A percentile compares a stretch with the other conserved stretches of the same genome.
Conservation (phyloP, 2,113 vertebrate genomes). For the Etia nguti region DNA sequence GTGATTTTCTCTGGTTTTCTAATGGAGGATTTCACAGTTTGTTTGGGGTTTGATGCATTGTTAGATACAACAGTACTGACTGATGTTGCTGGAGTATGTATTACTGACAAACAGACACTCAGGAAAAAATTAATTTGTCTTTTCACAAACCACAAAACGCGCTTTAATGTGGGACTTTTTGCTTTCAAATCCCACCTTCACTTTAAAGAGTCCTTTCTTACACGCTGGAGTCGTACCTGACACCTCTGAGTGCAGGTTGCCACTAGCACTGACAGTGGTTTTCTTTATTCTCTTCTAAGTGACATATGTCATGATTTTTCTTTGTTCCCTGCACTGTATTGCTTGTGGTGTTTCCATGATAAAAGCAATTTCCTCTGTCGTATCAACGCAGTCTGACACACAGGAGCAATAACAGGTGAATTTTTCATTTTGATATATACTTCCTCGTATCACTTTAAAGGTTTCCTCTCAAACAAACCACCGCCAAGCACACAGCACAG, state of each 20-base stretch:
- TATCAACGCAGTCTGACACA: conserved; percentile 8
- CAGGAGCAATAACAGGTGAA: background rate
- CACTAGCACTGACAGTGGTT: background rate
- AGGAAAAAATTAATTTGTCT: background rate
- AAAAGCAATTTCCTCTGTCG: conserved; percentile 16
- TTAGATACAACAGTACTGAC: background rate
- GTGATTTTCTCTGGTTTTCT: background rate
- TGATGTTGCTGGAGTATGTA: background rate
- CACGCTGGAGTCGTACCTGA: background rate
- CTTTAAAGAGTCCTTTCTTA: background rate
- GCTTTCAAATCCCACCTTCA: background rate
- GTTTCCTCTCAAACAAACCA: background rate
- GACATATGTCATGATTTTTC: background rate
- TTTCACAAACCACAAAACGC: background rate
- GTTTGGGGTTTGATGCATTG: background rate
- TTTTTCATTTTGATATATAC: background rate
- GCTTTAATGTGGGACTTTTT: background rate
- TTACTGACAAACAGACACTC: background rate
- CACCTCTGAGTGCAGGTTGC: background rate
- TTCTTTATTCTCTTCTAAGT: conserved; percentile 2
- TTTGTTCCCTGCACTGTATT: background rate
- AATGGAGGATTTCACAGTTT: background rate
- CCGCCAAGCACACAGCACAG: background rate
- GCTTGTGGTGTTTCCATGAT: conserved; percentile 1
- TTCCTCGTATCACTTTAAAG: background rate